Evolutionary conservation across 2,888 invertebrate genomes (phyloP).

Genomic region (Teleogryllus oceanicus): DNA sequence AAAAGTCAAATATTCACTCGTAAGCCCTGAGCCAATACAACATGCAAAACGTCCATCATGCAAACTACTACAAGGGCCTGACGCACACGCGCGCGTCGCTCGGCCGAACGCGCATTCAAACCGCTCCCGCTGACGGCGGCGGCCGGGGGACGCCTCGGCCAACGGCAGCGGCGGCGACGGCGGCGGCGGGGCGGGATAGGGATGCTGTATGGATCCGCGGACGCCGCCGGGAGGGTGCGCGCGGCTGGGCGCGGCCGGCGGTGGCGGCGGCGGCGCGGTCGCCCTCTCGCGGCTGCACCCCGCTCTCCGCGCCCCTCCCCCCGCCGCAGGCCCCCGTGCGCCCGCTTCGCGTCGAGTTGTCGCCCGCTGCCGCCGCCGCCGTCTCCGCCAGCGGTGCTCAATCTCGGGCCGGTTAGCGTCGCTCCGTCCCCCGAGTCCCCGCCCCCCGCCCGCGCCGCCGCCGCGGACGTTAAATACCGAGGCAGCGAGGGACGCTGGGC

Average conservation of each 20-base stretch:
- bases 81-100: neutral
- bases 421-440: neutral
- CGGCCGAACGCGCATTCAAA: neutral
- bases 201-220: constrained; percentile 35
- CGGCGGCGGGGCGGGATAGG: constrained; percentile 26
- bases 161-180: neutral
- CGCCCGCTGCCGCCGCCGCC: constrained; percentile 12
- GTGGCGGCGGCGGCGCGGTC: constrained; percentile 25
- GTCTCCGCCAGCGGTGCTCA: neutral
- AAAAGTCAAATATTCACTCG: no score
- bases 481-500: no score
- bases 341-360: constrained; percentile 38
- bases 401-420: constrained; percentile 1
- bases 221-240: constrained; percentile 21
- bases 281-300: no score
- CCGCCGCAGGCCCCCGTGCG: constrained; percentile 19
- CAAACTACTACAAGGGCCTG: neutral
- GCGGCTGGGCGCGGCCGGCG: constrained; percentile 28
- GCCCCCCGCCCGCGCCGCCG: no score
- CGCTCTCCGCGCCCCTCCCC: neutral
- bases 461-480: no score
- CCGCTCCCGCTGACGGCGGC: neutral
- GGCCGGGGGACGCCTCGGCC: neutral
- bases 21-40: no score
- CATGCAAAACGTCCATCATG: neutral